Percentiles rank a stretch among this genome's conserved stretches.
Evolutionary conservation across 2,888 invertebrate genomes (phyloP).

Genomic region (Eupithecia inturbata): DNA sequence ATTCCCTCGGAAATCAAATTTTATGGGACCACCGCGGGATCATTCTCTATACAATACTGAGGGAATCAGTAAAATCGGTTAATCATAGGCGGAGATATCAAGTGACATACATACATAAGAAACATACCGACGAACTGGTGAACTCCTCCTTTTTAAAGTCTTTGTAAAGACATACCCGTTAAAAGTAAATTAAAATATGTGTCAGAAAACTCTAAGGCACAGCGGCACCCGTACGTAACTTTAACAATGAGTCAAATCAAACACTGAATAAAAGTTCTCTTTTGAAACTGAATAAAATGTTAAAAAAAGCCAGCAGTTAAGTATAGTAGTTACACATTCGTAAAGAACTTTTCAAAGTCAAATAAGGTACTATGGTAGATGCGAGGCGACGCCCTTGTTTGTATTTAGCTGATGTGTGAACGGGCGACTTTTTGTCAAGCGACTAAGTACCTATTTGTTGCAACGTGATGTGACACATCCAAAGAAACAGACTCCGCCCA

Average conservation of each 20-base stretch:
- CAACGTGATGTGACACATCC: not conserved
- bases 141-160: too few species aligned
- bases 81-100: too few species aligned
- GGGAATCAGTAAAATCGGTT: too few species aligned
- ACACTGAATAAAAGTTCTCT: slow-evolving; percentile 25
- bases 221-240: not conserved
- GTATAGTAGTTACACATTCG: slow-evolving; percentile 32
- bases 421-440: slow-evolving; percentile 23
- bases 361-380: slow-evolving; percentile 32
- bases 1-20: too few species aligned
- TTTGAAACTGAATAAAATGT: slow-evolving; percentile 19
- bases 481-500: not conserved
- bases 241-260: slow-evolving; percentile 13
- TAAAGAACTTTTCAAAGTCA: slow-evolving; percentile 36
- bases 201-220: not conserved
- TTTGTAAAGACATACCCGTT: too few species aligned
- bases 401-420: slow-evolving; percentile 4
- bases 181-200: not conserved
- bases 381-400: slow-evolving; percentile 35
- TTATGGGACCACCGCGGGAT: too few species aligned
- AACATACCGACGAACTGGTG: too few species aligned
- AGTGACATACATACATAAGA: too few species aligned
- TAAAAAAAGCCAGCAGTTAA: slow-evolving; percentile 15
- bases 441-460: not conserved
- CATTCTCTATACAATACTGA: too few species aligned